Conservation (phyloP, 2,113 vertebrate species). For the Carassius gibelio region DNA sequence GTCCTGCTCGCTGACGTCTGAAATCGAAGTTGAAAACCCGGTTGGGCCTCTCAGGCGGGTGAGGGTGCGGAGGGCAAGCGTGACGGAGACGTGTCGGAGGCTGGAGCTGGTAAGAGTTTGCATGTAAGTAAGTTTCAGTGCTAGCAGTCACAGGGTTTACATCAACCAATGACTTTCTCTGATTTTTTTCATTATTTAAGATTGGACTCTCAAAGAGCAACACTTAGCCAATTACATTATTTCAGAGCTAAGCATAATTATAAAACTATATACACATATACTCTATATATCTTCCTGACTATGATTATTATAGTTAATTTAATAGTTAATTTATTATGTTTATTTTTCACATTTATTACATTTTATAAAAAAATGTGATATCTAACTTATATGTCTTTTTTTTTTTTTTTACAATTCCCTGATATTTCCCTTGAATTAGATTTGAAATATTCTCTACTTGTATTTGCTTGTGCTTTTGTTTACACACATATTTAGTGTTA, state of each 20-base stretch:
- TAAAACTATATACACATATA: not conserved
- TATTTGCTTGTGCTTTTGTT: too few species aligned
- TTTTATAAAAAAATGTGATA: not conserved
- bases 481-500: too few species aligned
- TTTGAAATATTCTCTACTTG: too few species aligned
- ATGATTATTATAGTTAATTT: too few species aligned
- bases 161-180: not conserved
- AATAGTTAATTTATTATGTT: not conserved
- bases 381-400: not conserved
- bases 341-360: not conserved
- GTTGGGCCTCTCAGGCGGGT: slow-evolving; percentile 70
- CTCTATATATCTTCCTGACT: not conserved
- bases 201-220: not conserved
- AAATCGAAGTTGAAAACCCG: slow-evolving; percentile 94
- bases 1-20: slow-evolving; percentile 73
- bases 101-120: slow-evolving; percentile 41
- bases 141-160: not conserved
- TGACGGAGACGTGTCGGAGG: slow-evolving; percentile 52
- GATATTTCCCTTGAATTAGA: not conserved
- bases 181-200: not conserved
- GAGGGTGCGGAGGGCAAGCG: slow-evolving; percentile 67
- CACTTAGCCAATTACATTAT: not conserved
- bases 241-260: not conserved
- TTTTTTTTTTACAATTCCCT: not conserved
- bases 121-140: not conserved